Evolutionary conservation across 1,140 invertebrate species (phyloP), one percentile per base, ranked within the genome.

Genomic region (Hylaeus volcanicus): DNA sequence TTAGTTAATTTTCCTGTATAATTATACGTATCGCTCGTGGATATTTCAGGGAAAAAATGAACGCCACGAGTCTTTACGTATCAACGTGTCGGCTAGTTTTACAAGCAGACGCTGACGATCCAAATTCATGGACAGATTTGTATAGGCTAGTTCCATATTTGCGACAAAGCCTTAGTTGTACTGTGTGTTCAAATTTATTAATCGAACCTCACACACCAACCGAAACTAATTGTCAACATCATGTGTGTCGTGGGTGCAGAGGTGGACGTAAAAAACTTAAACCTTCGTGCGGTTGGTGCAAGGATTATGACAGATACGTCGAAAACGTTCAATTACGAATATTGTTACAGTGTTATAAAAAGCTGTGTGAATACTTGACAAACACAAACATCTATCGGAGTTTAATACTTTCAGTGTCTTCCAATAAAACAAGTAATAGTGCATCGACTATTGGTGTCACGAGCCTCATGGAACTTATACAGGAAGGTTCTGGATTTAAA

Each of bases 341-440:
- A 88, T 93, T 98, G 39, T 90, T 98, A 70, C 96, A 97, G 88
- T 98, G 97, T 93, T 98, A 98, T 90, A 97, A 97, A 92, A 97
- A 97, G 85, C 93, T 98, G 12, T 98, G 97, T 94, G 95, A 96
- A 89, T 97, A 97, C 92, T 93, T 98, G 75, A 95, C 95, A 72
- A 95, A 95, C 74, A 96, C 96, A 4, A 94, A 94, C 37, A 94
- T 97, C 65, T 97, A 96, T 89, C 94, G 94, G 84, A 94, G 94
- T 72, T 93, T 96, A 85, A 91, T 94, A 86, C 90, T 90, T 72
- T 89, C 91, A 14, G 89, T 92, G 11, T 88, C 92, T 37, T 94
- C 95, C 75, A 94, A 94, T 87, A 94, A 94, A 60, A 93, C 94
- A 63, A 91, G 88, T 76, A 93, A 92, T 71, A 91, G 86, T 58